phyloP scores from a whole-genome alignment of 2,888 invertebrate genomes.

The Prosopocoilus inquinatus region DNA sequence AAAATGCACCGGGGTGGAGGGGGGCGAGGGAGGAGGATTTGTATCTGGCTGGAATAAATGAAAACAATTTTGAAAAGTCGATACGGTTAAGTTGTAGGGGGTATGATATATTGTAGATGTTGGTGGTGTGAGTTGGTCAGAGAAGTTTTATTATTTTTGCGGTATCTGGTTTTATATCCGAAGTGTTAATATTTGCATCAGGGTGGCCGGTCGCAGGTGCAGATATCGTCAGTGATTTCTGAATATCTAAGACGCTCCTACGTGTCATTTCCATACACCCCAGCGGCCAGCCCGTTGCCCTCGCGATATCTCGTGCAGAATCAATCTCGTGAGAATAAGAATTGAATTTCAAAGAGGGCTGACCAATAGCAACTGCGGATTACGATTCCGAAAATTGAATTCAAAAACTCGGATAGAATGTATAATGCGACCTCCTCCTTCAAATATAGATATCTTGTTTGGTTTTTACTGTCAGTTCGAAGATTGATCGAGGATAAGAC shows the following conservation, averaged over 20 bases:
- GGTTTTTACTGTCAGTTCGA: conserved; percentile 37
- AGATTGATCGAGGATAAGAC: conserved; percentile 26
- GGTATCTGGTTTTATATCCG: conserved; percentile 30
- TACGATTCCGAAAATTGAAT: conserved; percentile 53
- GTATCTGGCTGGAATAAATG: too few relatives aligned
- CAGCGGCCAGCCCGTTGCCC: conserved; percentile 40
- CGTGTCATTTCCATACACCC: conserved; percentile 49
- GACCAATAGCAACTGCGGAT: conserved; percentile 51
- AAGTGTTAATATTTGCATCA: conserved; percentile 47
- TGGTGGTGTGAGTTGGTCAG: not conserved
- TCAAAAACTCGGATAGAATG: conserved; percentile 53
- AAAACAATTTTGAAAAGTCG: too few relatives aligned
- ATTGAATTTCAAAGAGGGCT: conserved; percentile 52
- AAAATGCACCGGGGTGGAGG: too few relatives aligned
- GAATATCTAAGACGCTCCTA: conserved; percentile 45
- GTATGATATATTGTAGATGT: too few relatives aligned
- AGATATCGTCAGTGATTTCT: conserved; percentile 48
- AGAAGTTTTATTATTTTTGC: conserved; percentile 26
- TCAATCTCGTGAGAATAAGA: conserved; percentile 50
- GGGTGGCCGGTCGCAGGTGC: conserved; percentile 46
- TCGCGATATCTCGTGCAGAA: conserved; percentile 39
- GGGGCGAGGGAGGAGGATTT: too few relatives aligned
- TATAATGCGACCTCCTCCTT: conserved; percentile 45
- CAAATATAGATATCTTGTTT: conserved; percentile 39
- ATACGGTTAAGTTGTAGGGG: too few relatives aligned